These are phyloP conservation scores for Salvelinus alpinus DNA, from an alignment of 2,113 vertebrate genomes.

Conservation along the genomic window DNA sequence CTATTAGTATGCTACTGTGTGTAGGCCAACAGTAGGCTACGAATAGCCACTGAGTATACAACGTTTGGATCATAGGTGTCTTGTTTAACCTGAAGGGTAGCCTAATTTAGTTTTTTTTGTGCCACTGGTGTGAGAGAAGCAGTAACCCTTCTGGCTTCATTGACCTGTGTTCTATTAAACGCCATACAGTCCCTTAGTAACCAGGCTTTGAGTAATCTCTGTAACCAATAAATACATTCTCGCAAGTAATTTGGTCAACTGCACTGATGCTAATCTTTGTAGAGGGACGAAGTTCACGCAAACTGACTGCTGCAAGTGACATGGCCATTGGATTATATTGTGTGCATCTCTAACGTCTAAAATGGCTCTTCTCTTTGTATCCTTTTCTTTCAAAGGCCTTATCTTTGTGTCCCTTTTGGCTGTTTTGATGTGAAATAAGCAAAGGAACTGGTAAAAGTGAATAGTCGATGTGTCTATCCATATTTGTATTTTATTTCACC, in stretches of 20 bases:
- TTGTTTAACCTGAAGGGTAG: too few species aligned
- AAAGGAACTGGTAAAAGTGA: neutral
- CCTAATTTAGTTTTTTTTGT: too few species aligned
- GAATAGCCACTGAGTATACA: neutral
- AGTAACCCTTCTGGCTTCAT: neutral
- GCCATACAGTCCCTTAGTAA: constrained; percentile 2
- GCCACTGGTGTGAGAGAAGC: neutral
- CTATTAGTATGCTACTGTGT: too few species aligned
- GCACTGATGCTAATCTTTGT: neutral
- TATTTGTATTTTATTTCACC: too few species aligned
- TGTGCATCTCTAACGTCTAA: too few species aligned
- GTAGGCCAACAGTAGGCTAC: neutral
- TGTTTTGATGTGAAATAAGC: neutral
- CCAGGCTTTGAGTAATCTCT: neutral
- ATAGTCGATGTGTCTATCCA: neutral
- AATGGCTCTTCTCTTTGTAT: neutral
- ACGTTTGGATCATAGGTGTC: neutral
- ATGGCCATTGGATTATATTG: neutral
- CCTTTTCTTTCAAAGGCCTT: neutral
- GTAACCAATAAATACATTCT: too few species aligned
- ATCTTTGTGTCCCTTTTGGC: neutral
- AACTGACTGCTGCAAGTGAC: neutral
- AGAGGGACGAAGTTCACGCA: neutral
- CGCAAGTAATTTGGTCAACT: too few species aligned
- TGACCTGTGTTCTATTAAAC: constrained; percentile 8